These are phyloP conservation scores for Furnarius figulus DNA, from an alignment of 2,113 vertebrate genomes.

Conservation along the genomic window DNA sequence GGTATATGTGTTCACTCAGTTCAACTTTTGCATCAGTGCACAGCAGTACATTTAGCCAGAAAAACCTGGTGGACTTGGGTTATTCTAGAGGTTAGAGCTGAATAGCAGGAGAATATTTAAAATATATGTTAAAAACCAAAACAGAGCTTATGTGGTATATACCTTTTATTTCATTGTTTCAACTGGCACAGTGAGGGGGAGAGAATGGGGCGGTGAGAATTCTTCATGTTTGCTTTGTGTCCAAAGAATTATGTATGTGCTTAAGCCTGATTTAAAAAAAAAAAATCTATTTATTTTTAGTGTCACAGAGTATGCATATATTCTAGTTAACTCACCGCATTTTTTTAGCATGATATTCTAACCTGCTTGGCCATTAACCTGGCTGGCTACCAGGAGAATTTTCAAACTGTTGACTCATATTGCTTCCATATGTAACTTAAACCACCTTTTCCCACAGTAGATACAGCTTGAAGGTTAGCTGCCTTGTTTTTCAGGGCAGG, in stretches of 20 bases:
- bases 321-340: constrained; percentile 39
- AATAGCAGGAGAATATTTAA: background rate
- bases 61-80: background rate
- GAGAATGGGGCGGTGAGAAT: background rate
- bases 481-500: constrained; percentile 17
- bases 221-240: background rate
- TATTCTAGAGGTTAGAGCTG: background rate
- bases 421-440: constrained; percentile 53
- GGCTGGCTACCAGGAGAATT: constrained; percentile 61
- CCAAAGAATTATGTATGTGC: background rate
- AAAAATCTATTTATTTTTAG: background rate
- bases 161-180: background rate
- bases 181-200: background rate
- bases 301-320: background rate
- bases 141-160: background rate
- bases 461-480: constrained; percentile 21
- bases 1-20: background rate
- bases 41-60: background rate
- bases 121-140: background rate
- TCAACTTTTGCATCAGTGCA: background rate
- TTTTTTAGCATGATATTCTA: constrained; percentile 42
- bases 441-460: constrained; percentile 52
- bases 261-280: background rate
- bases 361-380: constrained; percentile 54
- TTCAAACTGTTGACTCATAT: constrained; percentile 63